Evolutionary conservation across 2,888 invertebrate species (phyloP), one percentile per base, ranked within the genome.

Genomic region (Cordilura impudica): DNA sequence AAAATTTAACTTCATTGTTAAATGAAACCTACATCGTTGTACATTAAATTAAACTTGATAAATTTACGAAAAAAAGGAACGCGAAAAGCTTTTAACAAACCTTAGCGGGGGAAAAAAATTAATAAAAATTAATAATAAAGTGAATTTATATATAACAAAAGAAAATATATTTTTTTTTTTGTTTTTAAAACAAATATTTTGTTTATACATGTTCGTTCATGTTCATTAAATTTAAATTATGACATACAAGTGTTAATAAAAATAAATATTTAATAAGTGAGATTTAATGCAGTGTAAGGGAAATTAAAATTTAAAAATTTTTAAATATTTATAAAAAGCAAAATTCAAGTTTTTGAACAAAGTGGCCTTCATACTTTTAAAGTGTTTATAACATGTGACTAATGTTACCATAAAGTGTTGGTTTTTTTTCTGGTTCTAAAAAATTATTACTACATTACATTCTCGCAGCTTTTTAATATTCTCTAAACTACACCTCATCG

Each of bases 1-100:
- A 49, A 73, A 70, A 82, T 84, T 82, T 83, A 82, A 84, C 83
- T 85, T 87, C 87, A 88, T 87, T 87, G 85, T 85, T 83, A 82
- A 83, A 85, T 83, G 85, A 83, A 83, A 82, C 84, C 84, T 84
- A 82, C 81, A 69, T 72, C 77, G 73, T 60, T 51, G 66, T 73
- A 49, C 77, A 77, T 65, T 72, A 14, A 66, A 61, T 29, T 29
- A 19, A 66, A 35, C 39, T 51, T 58, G 63, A 39, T 49, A 47
- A 5, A 58, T 8, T 1, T 10, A 26, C 7, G 29, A 8, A 14
- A 12, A 0, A 54, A 47, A 43, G n/a, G 8, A 16, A 26, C 53
- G 61, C 66, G 26, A 19, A 39, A 56, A 23, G 23, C 31, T 54
- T 43, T 71, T 19, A 5, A 16, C 2, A 14, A 35, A 31, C 58